Base-by-base conservation (phyloP, 2,113 vertebrate genomes). In the Ariopsis seemanni region DNA sequence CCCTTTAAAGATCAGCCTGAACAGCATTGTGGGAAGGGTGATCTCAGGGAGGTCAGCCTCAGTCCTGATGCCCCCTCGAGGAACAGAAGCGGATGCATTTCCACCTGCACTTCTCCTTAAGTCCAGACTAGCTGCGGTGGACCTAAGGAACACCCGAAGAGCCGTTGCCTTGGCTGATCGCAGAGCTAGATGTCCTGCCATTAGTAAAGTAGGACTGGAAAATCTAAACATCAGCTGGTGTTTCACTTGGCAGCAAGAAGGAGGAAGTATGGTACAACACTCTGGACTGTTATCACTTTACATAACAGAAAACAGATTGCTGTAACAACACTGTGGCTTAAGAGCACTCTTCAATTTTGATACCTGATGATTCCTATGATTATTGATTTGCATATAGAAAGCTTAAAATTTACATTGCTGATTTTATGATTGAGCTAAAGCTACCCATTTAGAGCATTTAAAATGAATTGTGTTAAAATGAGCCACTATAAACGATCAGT, bases 1-100 rank as follows among this genome's bases (percentile, higher is more conserved):
- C 0, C 95, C 92, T 88, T 93, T 90, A 85, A 94, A 92, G 12
- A 91, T 12, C 82, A 95, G 8, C 67, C 92, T 94, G 92, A 92
- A 95, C 1, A 95, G 10, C 30, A 93, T 42, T 57, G 90, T 87
- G 79, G 79, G 72, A 30, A 87, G 30, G 65, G 85, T 90, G 85
- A 94, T 88, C 0, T 8, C 83, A 1, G 92, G 95, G 4, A 95
- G 93, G 82, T 95, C 94, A 67, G 91, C 84, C 2, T 78, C 20
- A 0, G 92, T 92, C 85, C 72, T 90, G 57, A 88, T 90, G 30
- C 93, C 91, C 8, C 83, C 85, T 63, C 88, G 88, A 67, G 69
- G 10, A 8, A 63, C 42, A 0, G 53, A 55, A 55, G 53, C 53
- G 9, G 53, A 11, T 11, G 53, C 53, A 11, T 55, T 55, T 55